Conservation (phyloP, 2,113 vertebrate genomes). For the Paramormyrops kingsleyae region DNA sequence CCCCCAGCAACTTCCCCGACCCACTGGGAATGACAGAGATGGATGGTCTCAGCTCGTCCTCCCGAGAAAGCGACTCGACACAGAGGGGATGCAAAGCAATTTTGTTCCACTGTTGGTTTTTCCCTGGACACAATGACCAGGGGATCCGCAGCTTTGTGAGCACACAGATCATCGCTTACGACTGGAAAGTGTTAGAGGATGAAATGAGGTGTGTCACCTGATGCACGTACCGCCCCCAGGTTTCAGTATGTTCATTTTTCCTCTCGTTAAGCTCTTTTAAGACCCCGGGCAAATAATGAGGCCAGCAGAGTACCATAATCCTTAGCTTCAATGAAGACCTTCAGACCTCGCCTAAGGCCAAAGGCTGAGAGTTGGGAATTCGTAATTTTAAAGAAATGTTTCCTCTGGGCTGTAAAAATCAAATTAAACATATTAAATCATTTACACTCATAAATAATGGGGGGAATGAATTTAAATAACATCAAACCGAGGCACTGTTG, state of each 20-base stretch:
- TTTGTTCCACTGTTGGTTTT: not conserved
- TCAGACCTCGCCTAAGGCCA: not conserved
- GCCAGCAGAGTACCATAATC: not conserved
- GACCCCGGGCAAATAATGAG: not conserved
- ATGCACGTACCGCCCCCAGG: not conserved
- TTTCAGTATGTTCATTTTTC: not conserved
- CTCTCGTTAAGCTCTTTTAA: not conserved
- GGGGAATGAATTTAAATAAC: not conserved
- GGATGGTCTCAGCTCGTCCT: not conserved
- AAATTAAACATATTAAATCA: not conserved
- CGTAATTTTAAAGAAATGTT: not conserved
- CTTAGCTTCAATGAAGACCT: not conserved
- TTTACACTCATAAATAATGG: not conserved
- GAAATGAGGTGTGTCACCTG: not conserved
- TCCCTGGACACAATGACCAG: not conserved
- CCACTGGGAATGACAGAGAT: slow-evolving; percentile 9
- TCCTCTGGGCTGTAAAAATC: not conserved
- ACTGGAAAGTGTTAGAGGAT: not conserved
- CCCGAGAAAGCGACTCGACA: not conserved
- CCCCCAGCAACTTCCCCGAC: not conserved
- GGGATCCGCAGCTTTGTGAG: not conserved
- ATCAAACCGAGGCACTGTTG: not conserved
- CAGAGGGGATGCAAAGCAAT: not conserved
- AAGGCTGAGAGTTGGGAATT: not conserved
- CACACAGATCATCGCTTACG: not conserved